These are phyloP conservation scores for Urophycis tenuis DNA, from an alignment of 2,797 vertebrate genomes.

Conservation along the genomic window DNA sequence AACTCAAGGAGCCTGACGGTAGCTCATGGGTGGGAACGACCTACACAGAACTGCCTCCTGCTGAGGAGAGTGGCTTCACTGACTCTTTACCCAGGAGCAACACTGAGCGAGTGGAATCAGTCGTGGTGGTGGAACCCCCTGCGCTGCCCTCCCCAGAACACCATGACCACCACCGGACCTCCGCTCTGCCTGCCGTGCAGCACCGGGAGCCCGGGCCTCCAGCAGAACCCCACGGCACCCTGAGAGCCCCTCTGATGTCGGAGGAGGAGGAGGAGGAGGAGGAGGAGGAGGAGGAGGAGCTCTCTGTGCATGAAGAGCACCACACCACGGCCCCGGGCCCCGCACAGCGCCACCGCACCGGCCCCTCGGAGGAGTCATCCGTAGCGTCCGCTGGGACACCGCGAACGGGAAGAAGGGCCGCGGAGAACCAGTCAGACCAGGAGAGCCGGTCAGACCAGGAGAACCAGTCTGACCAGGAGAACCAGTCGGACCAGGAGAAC, in stretches of 20 bases:
- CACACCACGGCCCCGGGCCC: neutral
- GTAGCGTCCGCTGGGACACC: constrained; percentile 10
- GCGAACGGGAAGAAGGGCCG: constrained; percentile 17
- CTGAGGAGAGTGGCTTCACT: neutral
- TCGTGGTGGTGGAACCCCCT: neutral
- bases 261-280: neutral
- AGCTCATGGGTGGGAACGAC: neutral
- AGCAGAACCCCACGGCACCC: neutral
- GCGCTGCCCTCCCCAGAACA: neutral
- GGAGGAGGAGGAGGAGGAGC: neutral
- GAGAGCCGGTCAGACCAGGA: no score
- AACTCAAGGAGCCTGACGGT: neutral
- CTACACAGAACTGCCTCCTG: neutral
- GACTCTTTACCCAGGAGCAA: neutral
- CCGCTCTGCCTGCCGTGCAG: neutral
- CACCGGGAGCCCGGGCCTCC: neutral
- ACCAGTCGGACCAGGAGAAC: no score
- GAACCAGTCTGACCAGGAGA: no score
- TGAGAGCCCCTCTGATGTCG: neutral
- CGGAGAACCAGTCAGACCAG: neutral
- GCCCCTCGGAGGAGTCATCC: neutral
- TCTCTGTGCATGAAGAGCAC: neutral
- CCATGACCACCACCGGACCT: constrained; percentile 29
- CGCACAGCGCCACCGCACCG: neutral
- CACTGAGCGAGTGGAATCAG: neutral